Conservation (phyloP, 2,888 invertebrate genomes). For the Diachrysia chrysitis region DNA sequence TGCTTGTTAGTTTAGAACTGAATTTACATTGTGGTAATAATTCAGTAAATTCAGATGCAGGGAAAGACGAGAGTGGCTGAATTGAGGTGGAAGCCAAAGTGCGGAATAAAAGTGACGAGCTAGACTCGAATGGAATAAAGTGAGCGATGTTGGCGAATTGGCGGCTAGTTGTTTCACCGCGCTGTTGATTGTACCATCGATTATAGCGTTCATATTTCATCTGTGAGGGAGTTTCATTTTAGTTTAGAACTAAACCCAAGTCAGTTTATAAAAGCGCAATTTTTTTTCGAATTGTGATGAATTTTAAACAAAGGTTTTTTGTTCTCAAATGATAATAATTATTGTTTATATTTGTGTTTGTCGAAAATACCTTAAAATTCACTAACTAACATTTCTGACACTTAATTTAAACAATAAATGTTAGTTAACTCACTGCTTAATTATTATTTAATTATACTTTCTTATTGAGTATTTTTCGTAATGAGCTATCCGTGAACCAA, state of each 20-base stretch:
- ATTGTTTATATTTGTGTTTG: too few species aligned
- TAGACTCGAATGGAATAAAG: conserved; percentile 62
- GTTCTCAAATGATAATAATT: too few species aligned
- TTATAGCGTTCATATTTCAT: conserved; percentile 45
- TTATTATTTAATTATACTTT: too few species aligned
- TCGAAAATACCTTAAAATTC: too few species aligned
- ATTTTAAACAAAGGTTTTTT: too few species aligned
- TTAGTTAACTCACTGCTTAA: too few species aligned
- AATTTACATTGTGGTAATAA: conserved; percentile 46
- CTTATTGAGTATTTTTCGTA: background rate
- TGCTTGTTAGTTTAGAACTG: conserved; percentile 40
- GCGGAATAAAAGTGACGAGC: conserved; percentile 86
- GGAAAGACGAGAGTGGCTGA: conserved; percentile 85
- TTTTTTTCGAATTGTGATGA: background rate
- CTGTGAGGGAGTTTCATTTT: conserved; percentile 4
- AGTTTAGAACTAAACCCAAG: background rate
- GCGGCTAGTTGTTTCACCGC: conserved; percentile 49
- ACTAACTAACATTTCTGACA: too few species aligned
- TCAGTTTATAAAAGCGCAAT: background rate
- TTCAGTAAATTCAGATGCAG: conserved; percentile 82
- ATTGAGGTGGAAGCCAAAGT: conserved; percentile 86
- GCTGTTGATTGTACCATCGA: conserved; percentile 54
- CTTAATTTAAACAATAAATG: too few species aligned
- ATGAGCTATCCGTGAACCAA: background rate
- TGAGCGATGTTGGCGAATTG: conserved; percentile 60